Conservation (phyloP, 1,140 invertebrate species). For the Parasteatoda tepidariorum region DNA sequence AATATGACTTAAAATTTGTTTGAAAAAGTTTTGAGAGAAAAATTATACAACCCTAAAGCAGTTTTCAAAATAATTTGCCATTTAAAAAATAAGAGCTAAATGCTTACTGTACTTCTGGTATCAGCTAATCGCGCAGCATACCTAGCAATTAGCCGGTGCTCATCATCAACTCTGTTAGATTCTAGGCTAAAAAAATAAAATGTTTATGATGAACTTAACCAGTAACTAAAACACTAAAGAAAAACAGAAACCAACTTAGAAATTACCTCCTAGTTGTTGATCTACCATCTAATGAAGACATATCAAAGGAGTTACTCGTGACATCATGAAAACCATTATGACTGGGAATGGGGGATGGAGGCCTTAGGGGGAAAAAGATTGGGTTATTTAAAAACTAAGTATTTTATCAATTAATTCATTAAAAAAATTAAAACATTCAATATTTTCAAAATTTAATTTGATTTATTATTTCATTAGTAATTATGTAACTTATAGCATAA, state of each 20-base stretch:
- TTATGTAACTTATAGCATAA: too few relatives aligned
- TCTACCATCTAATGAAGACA: constrained; percentile 83
- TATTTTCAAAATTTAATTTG: neutral
- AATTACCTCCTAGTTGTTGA: constrained; percentile 76
- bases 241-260: neutral
- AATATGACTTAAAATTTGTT: too few relatives aligned
- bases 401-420: too few relatives aligned
- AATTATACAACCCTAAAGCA: constrained; percentile 21
- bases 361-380: constrained; percentile 70
- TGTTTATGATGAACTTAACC: too few relatives aligned
- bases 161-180: constrained; percentile 82
- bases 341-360: constrained; percentile 86
- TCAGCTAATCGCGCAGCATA: constrained; percentile 94
- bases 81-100: constrained; percentile 18
- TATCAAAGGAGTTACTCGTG: constrained; percentile 77
- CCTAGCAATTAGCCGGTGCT: constrained; percentile 94
- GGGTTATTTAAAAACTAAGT: too few relatives aligned
- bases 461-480: too few relatives aligned
- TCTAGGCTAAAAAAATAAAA: constrained; percentile 66
- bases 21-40: too few relatives aligned
- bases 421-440: neutral
- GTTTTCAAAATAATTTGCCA: too few relatives aligned
- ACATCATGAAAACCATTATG: constrained; percentile 86
- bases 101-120: constrained; percentile 83
- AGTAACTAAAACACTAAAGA: too few relatives aligned